A percentile compares a stretch with the other conserved stretches of the same genome.
Conservation (phyloP, 2,888 invertebrate genomes). For the Gymnoscelis rufifasciata region DNA sequence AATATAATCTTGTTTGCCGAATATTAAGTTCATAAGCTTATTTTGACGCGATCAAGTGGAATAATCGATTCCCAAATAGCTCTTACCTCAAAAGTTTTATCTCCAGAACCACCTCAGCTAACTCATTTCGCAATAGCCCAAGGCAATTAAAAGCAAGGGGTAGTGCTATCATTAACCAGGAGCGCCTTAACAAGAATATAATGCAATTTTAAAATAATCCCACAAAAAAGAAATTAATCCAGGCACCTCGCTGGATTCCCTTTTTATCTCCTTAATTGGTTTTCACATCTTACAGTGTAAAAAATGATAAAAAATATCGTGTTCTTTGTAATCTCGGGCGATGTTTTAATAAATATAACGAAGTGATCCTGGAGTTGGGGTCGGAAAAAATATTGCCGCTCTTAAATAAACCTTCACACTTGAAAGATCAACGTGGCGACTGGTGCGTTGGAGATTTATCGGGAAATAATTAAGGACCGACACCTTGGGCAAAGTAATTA, state of each 20-base stretch:
- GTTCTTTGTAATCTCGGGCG: conserved; percentile 78
- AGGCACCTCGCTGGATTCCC: conserved; percentile 76
- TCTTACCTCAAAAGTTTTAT: conserved; percentile 55
- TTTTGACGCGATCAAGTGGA: conserved; percentile 26
- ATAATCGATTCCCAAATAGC: conserved; percentile 16
- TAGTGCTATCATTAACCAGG: conserved; percentile 76
- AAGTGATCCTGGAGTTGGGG: conserved; percentile 64
- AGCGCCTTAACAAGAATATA: conserved; percentile 78
- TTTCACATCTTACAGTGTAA: conserved; percentile 79
- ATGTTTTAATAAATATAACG: conserved; percentile 80
- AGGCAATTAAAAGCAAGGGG: conserved; percentile 78
- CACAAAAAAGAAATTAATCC: conserved; percentile 79
- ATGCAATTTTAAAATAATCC: conserved; percentile 80
- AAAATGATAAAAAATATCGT: conserved; percentile 79
- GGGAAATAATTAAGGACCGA: conserved; percentile 68
- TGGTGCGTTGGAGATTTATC: conserved; percentile 69
- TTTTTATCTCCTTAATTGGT: conserved; percentile 80
- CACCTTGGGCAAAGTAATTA: conserved; percentile 58
- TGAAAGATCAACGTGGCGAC: conserved; percentile 69
- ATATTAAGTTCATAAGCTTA: conserved; percentile 21
- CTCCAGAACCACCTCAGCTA: conserved; percentile 64
- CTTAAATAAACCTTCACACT: conserved; percentile 77
- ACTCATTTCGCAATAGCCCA: conserved; percentile 77
- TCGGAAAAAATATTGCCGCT: conserved; percentile 70
- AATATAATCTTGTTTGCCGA: no score